Percentiles rank a stretch among this genome's conserved stretches.
Evolutionary conservation across 2,797 vertebrate genomes (phyloP).

Genomic region (Octomys mimax): DNA sequence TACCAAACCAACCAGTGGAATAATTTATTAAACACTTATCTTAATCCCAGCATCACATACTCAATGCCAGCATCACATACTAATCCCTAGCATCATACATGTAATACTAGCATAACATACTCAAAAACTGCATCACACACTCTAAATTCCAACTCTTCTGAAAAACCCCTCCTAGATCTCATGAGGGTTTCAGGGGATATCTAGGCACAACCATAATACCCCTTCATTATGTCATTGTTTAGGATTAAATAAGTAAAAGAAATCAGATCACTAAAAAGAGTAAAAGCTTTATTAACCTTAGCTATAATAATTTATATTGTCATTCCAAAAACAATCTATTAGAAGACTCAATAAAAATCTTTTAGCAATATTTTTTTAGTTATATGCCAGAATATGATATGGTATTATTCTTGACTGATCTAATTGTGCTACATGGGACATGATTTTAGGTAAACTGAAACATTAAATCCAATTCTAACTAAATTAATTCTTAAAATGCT

Average conservation of each 20-base stretch:
- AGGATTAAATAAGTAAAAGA: not conserved
- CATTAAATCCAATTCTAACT: slow-evolving; percentile 19
- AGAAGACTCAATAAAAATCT: not conserved
- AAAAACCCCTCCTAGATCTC: not conserved
- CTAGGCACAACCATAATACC: not conserved
- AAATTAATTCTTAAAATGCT: slow-evolving; percentile 43
- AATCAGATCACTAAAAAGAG: not conserved
- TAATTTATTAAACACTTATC: not conserved
- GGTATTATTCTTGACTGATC: not conserved
- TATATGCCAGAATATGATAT: not conserved
- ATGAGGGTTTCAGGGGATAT: not conserved
- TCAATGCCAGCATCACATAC: too few species aligned
- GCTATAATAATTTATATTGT: not conserved
- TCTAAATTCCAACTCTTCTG: not conserved
- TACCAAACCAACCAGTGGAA: not conserved
- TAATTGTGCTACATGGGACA: not conserved
- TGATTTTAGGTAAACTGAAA: slow-evolving; percentile 26
- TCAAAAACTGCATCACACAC: too few species aligned
- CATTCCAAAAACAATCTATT: not conserved
- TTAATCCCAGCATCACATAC: not conserved
- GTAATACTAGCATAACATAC: not conserved
- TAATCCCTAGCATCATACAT: too few species aligned
- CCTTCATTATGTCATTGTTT: not conserved
- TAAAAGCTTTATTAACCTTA: not conserved
- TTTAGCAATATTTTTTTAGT: not conserved